phyloP scores from a whole-genome alignment of 2,113 vertebrate genomes.

The Brachyhypopomus gauderio region DNA sequence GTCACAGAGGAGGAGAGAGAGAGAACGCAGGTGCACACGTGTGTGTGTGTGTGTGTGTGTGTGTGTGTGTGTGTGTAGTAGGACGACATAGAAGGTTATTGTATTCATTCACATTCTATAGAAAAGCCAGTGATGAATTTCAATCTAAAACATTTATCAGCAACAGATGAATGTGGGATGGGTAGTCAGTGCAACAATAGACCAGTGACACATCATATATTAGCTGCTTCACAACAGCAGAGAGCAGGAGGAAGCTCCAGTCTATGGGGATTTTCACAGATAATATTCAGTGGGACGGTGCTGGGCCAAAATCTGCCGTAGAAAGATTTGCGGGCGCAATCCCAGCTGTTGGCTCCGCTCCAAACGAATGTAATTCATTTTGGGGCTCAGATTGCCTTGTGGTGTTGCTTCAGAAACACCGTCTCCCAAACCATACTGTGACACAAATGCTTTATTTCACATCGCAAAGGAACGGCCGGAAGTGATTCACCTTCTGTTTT shows the following conservation, averaged over 20 bases:
- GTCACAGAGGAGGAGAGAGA: constrained; percentile 10
- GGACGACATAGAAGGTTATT: constrained; percentile 33
- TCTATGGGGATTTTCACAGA: constrained; percentile 46
- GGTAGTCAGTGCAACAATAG: constrained; percentile 38
- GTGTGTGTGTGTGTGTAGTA: constrained; percentile 21
- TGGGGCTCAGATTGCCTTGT: constrained; percentile 21
- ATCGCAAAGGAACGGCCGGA: constrained; percentile 28
- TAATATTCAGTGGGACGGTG: constrained; percentile 44
- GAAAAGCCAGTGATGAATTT: constrained; percentile 42
- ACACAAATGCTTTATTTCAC: constrained; percentile 21
- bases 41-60: constrained; percentile 1
- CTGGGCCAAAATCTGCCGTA: constrained; percentile 36
- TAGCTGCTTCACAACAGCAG: constrained; percentile 28
- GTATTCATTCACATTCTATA: constrained; percentile 30
- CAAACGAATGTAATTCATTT: constrained; percentile 47
- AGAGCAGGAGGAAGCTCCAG: constrained; percentile 29
- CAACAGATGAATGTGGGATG: constrained; percentile 35
- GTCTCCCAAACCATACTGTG: constrained; percentile 31
- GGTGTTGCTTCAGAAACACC: constrained; percentile 11
- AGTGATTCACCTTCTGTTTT: constrained; percentile 41
- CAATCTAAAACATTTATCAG: constrained; percentile 47
- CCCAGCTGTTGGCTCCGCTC: constrained; percentile 34
- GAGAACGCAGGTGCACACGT: constrained; percentile 13
- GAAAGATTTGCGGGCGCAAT: constrained; percentile 47
- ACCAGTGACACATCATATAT: constrained; percentile 46